A percentile compares a stretch with the other conserved stretches of the same genome.
phyloP scores from a whole-genome alignment of 1,140 invertebrate species.

The Bombus difficillimus region DNA sequence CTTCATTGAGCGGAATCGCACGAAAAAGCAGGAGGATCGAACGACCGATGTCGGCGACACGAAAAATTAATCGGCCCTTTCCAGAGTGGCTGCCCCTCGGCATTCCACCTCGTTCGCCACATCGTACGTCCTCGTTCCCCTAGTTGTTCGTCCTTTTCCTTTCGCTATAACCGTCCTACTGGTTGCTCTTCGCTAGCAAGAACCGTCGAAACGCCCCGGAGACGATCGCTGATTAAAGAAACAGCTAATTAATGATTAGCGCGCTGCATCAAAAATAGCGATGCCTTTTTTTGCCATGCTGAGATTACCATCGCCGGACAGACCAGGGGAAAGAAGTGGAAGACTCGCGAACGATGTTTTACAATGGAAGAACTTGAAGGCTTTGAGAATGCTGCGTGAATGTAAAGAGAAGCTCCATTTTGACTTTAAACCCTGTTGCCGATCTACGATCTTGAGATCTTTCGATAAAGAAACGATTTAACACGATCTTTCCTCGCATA shows the following conservation, averaged over 20 bases:
- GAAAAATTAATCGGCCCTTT: slow-evolving; percentile 53
- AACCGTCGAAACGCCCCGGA: slow-evolving; percentile 51
- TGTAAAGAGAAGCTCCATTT: too few relatives aligned
- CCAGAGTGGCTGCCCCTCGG: slow-evolving; percentile 51
- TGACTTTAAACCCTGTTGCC: neutral
- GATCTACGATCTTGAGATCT: neutral
- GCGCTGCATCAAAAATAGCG: slow-evolving; percentile 55
- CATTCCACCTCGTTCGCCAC: slow-evolving; percentile 64
- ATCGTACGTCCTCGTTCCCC: slow-evolving; percentile 43
- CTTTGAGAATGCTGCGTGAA: neutral
- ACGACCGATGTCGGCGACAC: slow-evolving; percentile 47
- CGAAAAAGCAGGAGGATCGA: slow-evolving; percentile 44
- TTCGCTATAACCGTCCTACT: neutral
- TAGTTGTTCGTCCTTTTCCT: neutral
- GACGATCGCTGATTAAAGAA: slow-evolving; percentile 62
- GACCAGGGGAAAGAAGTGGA: neutral
- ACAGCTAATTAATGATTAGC: slow-evolving; percentile 73
- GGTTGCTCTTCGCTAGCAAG: slow-evolving; percentile 9
- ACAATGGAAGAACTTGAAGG: neutral
- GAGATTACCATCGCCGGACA: neutral
- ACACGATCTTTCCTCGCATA: neutral
- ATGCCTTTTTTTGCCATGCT: slow-evolving; percentile 5
- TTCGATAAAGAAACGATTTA: neutral
- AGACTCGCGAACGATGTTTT: slow-evolving; percentile 3
- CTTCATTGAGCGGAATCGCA: slow-evolving; percentile 30